Conservation (phyloP, 2,797 vertebrate genomes). For the Taenioides sp. region DNA sequence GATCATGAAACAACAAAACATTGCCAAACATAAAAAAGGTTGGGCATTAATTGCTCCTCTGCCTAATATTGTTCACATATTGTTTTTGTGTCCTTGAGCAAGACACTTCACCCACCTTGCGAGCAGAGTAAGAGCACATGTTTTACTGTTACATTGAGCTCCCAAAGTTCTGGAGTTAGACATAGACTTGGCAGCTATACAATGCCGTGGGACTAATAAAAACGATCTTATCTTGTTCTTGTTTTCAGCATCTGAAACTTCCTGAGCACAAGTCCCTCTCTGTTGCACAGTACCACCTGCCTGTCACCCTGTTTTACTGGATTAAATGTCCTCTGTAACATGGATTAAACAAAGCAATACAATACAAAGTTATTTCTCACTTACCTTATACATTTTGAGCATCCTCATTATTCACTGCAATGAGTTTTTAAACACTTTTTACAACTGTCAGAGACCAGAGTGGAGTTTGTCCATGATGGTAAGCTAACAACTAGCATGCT, state of each 20-base stretch:
- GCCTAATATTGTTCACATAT: neutral
- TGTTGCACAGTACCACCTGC: neutral
- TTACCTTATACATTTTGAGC: no score
- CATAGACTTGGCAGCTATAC: neutral
- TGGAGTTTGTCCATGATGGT: no score
- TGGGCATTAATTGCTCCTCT: neutral
- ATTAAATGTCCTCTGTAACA: neutral
- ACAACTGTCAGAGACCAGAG: no score
- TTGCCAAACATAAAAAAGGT: neutral
- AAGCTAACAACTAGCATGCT: no score
- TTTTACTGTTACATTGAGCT: neutral
- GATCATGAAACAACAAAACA: no score
- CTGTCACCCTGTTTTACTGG: neutral
- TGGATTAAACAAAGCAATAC: neutral
- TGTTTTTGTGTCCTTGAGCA: neutral
- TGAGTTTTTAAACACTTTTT: no score
- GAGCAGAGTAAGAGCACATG: neutral
- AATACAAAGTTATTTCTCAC: neutral
- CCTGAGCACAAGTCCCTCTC: neutral
- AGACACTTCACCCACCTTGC: neutral
- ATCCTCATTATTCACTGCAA: no score
- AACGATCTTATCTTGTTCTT: conserved; percentile 1
- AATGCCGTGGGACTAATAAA: conserved; percentile 1
- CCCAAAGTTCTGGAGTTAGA: neutral
- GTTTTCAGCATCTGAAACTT: neutral